Base-by-base conservation (phyloP, 2,888 invertebrate genomes). In the Yponomeuta plumbellus region DNA sequence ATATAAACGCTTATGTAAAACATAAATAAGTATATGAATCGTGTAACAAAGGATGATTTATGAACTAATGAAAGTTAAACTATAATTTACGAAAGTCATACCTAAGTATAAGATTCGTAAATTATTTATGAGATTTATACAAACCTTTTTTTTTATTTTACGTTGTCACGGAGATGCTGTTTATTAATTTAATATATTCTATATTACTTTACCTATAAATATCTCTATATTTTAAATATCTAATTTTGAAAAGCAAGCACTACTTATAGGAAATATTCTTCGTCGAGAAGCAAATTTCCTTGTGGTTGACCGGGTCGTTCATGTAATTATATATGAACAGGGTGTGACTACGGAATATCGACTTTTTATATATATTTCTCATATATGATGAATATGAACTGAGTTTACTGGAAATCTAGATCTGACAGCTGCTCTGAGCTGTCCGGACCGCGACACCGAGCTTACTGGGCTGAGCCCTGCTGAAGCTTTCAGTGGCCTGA, bases 181-280 rank as follows among this genome's bases (percentile, higher is more conserved):
- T 44, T 40, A 66, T 40, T 66, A 67, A 63, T 67, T 70, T 68
- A 69, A 66, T 52, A 67, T 57, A 68, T 65, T 68, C 67, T 64
- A 66, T 44, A 44, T 52, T 62, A 40, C 5, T 65, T 63, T 58
- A 66, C 21, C 59, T 67, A 71, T 62, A 52, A 52, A 52, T 52
- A 52, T 6, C 44, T 52, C 17, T 52, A 52, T 52, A 52, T 69
- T 56, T 65, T 64, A 69, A 70, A 67, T 70, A 66, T 69, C 56
- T 52, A 52, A 13, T 13, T 52, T 52, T 13, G 44, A 17, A 52
- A 52, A 52, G 44, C 44, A 52, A 74, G 67, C 85, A 88, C 90
- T 90, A 90, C 74, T 87, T 91, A 69, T 90, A 90, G 1, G 88
- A 86, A 69, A 91, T 90, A 75, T 89, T 90, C 80, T 91, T 89